Base-by-base conservation (phyloP, 2,113 vertebrate species). In the Oxygymnocypris stewartii region DNA sequence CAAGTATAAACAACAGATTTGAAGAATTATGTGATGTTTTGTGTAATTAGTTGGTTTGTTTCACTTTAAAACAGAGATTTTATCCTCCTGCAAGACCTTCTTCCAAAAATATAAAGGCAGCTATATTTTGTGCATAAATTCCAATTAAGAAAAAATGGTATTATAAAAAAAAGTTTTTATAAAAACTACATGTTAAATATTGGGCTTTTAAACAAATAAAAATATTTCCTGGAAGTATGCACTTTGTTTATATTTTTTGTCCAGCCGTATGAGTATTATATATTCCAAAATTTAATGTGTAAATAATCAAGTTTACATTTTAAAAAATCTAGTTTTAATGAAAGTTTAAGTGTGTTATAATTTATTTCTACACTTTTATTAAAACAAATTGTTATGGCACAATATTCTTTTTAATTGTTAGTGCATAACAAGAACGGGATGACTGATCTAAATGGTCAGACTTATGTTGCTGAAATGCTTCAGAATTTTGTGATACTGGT, bases 1-100 rank as follows among this genome's bases (percentile, higher is more conserved):
- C 23, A 47, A 75, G 73, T 25, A 47, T 47, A 75, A 76, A 76
- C 42, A 47, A 47, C 74, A 76, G 42, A 76, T 76, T 49, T 76
- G 42, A 25, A 49, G 12, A 76, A 76, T 76, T 76, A 76, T 76
- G n/a, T 28, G 73, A 76, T 49, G 25, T 25, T 67, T 25, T 67
- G 63, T 31, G 18, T 2, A 2, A 47, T 47, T 76, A 76, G n/a
- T 23, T 76, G 73, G 23, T 47, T 76, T 76, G 73, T 25, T 42
- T 76, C 73, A 49, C n/a, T 28, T 47, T 47, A 76, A 75, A 75
- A 75, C 23, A 44, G 71, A n/a, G 40, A 23, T 44, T 44, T 54
- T 18, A 54, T 54, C 16, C 51, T 54, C 51, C 51, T 54, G 51
- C 23, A 57, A n/a, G 57, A 59, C 57, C 57, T 2, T 59, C 20